These are phyloP conservation scores for Oryzias celebensis DNA, from an alignment of 2,113 vertebrate genomes.

Conservation along the genomic window DNA sequence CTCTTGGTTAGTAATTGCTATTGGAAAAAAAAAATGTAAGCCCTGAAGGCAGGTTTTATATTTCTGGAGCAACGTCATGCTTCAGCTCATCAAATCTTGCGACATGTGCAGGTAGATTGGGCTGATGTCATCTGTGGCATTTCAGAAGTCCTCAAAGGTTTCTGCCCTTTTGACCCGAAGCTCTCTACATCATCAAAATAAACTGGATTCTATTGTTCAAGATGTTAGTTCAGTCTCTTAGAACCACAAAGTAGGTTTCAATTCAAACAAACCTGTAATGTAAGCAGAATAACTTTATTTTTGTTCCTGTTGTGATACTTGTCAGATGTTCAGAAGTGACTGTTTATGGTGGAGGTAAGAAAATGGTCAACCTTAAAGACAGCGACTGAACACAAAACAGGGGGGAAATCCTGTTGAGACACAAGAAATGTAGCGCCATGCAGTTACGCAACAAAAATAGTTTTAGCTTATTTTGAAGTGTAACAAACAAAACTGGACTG, in stretches of 20 bases:
- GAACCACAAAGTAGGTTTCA: not conserved
- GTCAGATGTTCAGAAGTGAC: not conserved
- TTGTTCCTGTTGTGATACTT: slow-evolving; percentile 6
- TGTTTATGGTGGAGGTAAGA: not conserved
- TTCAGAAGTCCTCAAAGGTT: slow-evolving; percentile 27
- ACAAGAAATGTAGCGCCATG: not conserved
- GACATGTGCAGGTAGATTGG: slow-evolving; percentile 46
- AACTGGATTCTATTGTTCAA: slow-evolving; percentile 6
- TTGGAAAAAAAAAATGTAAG: slow-evolving; percentile 45
- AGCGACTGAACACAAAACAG: not conserved
- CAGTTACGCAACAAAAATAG: not conserved
- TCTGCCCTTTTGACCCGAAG: slow-evolving; percentile 40
- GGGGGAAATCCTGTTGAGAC: not conserved
- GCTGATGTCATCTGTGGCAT: slow-evolving; percentile 59
- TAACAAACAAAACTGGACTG: too few species aligned
- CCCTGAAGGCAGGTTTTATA: slow-evolving; percentile 53
- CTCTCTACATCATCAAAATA: slow-evolving; percentile 18
- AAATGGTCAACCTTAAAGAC: not conserved
- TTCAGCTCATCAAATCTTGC: slow-evolving; percentile 37
- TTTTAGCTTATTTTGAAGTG: too few species aligned
- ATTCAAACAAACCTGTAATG: slow-evolving; percentile 19
- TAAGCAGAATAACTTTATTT: slow-evolving; percentile 18
- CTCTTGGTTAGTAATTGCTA: slow-evolving; percentile 63
- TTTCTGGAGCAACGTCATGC: slow-evolving; percentile 47
- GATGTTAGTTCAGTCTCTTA: not conserved